Conservation (phyloP, 1,140 invertebrate species). For the Camponotus pennsylvanicus region DNA sequence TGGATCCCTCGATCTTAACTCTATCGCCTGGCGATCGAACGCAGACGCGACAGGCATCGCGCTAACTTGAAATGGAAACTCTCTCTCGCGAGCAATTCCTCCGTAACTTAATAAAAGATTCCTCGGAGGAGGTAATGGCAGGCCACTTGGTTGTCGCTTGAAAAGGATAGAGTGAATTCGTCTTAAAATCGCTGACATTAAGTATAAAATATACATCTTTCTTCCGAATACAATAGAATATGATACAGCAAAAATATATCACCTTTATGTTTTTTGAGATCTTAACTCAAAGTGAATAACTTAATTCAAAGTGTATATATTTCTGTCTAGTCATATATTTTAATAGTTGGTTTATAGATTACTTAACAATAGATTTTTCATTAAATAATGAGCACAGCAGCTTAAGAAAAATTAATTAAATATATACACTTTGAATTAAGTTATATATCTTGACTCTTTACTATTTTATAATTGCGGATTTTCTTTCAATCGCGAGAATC, state of each 20-base stretch:
- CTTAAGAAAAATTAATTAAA: too few species aligned
- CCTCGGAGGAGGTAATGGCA: not conserved
- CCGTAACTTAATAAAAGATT: constrained; percentile 50
- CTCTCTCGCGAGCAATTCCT: not conserved
- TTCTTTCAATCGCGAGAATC: not conserved
- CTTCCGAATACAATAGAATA: not conserved
- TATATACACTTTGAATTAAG: too few species aligned
- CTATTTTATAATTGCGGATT: not conserved
- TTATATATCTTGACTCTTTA: not conserved
- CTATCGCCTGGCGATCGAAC: constrained; percentile 58
- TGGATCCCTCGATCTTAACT: constrained; percentile 48
- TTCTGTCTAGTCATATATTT: too few species aligned
- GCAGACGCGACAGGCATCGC: constrained; percentile 45
- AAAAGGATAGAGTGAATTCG: not conserved
- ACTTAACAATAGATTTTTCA: too few species aligned
- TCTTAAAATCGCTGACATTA: constrained; percentile 19
- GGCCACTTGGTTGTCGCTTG: constrained; percentile 50
- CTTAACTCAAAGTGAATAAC: too few species aligned
- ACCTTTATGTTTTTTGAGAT: too few species aligned
- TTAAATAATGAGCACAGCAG: too few species aligned
- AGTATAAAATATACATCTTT: not conserved
- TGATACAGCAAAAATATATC: too few species aligned
- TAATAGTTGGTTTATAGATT: too few species aligned
- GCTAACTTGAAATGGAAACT: constrained; percentile 62
- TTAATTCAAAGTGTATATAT: too few species aligned